These are phyloP conservation scores for Cliona cf. orientalis DNA, from an alignment of 37 sponge, comb jelly and placozoan species.

Conservation along the genomic window DNA sequence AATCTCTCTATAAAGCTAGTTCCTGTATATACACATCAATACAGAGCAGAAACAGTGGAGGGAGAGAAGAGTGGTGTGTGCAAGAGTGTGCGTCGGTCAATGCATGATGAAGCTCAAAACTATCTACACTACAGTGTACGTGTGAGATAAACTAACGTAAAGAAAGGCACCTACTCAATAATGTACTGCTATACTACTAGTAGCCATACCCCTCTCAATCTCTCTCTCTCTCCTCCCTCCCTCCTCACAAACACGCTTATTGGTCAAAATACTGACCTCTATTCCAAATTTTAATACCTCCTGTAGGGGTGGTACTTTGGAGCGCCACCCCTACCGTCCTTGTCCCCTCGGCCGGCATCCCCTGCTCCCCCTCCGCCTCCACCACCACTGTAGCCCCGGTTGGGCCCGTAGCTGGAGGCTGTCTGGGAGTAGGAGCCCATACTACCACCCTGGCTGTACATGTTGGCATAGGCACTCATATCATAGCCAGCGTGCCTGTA, in stretches of 20 bases:
- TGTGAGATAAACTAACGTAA: not conserved
- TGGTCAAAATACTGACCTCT: not conserved
- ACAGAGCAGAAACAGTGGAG: not conserved
- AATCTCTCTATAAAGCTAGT: not conserved
- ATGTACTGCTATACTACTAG: too few species aligned
- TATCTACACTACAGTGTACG: too few species aligned
- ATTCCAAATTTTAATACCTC: not conserved
- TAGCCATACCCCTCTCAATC: too few species aligned
- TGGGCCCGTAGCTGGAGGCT: slow-evolving; percentile 8
- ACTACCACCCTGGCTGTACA: not conserved
- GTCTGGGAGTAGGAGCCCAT: slow-evolving; percentile 18
- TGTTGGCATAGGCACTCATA: not conserved
- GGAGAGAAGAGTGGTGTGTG: too few species aligned
- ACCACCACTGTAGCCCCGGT: not conserved
- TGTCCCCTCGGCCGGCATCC: not conserved
- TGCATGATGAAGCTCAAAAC: too few species aligned
- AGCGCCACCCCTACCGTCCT: not conserved
- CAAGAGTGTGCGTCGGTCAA: too few species aligned
- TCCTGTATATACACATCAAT: not conserved
- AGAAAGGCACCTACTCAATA: not conserved
- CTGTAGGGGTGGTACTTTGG: slow-evolving; percentile 13
- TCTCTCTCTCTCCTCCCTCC: too few species aligned
- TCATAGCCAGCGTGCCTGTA: not conserved
- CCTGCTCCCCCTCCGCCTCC: not conserved
- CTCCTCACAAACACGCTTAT: too few species aligned